Conservation (phyloP, 2,888 invertebrate species). For the Incurvaria masculella region DNA sequence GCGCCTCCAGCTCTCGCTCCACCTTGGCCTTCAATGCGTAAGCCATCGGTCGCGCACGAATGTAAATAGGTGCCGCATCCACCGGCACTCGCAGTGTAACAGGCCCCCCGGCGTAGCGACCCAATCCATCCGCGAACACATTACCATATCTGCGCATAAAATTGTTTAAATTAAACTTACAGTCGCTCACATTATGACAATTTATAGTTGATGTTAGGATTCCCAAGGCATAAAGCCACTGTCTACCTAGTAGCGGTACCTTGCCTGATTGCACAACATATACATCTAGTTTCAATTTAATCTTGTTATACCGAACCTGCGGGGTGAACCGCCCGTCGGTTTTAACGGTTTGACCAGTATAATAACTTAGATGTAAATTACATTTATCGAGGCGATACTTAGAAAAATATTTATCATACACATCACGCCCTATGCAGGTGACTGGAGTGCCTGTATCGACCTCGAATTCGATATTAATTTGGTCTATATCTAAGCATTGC, state of each 20-base stretch:
- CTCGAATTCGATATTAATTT: background rate
- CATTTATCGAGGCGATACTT: background rate
- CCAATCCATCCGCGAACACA: constrained; percentile 1
- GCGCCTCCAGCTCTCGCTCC: background rate
- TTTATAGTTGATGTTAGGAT: background rate
- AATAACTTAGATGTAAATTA: background rate
- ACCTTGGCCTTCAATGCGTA: background rate
- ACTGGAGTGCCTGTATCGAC: background rate
- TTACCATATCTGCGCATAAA: background rate
- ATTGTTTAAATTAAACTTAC: background rate
- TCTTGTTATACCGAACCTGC: background rate
- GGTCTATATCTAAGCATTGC: background rate
- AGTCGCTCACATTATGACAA: background rate
- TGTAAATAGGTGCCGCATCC: background rate
- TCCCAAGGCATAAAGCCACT: background rate
- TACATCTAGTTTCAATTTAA: background rate
- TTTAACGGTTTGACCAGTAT: background rate
- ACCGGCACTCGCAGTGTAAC: background rate
- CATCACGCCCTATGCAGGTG: background rate
- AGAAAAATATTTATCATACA: background rate
- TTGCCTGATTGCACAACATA: background rate
- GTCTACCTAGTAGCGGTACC: background rate
- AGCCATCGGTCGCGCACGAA: background rate
- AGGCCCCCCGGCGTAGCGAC: constrained; percentile 5
- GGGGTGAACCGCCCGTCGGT: background rate